Evolutionary conservation across 2,797 vertebrate species (phyloP), one percentile per base, ranked within the genome.

Genomic region (Sylvilagus floridanus): DNA sequence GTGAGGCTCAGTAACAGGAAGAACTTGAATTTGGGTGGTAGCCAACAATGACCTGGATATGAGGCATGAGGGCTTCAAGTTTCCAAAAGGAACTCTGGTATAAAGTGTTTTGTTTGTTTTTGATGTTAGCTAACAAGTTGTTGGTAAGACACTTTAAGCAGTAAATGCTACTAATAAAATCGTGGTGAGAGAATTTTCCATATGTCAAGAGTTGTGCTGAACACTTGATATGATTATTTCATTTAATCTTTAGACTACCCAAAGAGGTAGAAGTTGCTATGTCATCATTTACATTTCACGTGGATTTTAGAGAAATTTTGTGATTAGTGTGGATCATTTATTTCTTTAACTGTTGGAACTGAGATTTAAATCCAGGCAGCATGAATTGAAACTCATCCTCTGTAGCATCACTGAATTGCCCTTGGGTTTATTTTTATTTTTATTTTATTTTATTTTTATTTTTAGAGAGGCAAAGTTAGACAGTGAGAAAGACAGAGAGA

Each of bases 21-120:
- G 86, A 92, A 50, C 50, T 50, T 82, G 78, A 30, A 22, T 71
- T 77, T 84, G 90, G n/a, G 24, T 65, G 54, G 84, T 11, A n/a
- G 88, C 92, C 32, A 78, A 30, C 32, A 30, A 24, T 90, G 89
- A 90, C 73, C 65, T 26, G 52, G 77, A 69, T 57, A 37, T 52
- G 32, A 85, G 73, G 79, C 86, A 42, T 13, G 78, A 77, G 73
- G 82, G 91, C 86, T 35, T 92, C 83, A n/a, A 4, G 65, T 65
- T 73, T 90, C 91, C 26, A 10, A 54, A 82, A 68, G 81, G 72
- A 84, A 32, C 77, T 72, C 14, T 35, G 76, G 7, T 65, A 60
- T 77, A 65, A 90, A 82, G 37, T 66, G 32, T 82, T 88, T 77
- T 88, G 52, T 87, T 81, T 90, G 82, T 22, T 69, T 90, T 77